Evolutionary conservation across 2,797 vertebrate species (phyloP), one percentile per base, ranked within the genome.

Genomic region (Spheniscus humboldti): DNA sequence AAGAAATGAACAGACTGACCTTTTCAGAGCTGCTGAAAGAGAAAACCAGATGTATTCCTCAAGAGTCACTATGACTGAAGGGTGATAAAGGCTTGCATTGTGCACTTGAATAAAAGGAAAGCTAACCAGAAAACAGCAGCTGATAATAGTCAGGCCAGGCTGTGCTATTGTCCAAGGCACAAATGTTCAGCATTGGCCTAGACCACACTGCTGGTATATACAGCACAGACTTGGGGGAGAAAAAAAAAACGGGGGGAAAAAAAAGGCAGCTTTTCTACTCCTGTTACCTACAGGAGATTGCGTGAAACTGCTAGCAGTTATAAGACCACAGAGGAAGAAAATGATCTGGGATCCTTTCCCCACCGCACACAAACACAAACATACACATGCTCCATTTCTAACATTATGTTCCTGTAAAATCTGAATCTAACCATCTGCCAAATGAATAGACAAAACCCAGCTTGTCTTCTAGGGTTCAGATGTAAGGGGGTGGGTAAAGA

Each of bases 31-130:
- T 93, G 97, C 98, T 98, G 98, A 98, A 98, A 98, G 98, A 97
- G 98, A 98, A 98, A 98, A 98, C 98, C 98, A 98, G 98, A 98
- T 98, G 98, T 98, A 98, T 98, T 98, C 97, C 98, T 98, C 98
- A 98, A 98, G 98, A 98, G 98, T 98, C 98, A 98, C 98, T 98
- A 97, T 98, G 98, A 98, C 98, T 98, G 98, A 98, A 98, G 97
- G 97, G 96, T 97, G 97, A 98, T 98, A 98, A 98, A 98, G 98
- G 98, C 98, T 98, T 94, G 97, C 98, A 98, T 98, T 98, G 98
- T 98, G 97, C 97, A 95, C 97, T 95, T 96, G 96, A 98, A 98
- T 98, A 98, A 98, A 98, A 98, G 97, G 97, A 98, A 98, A 98
- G 98, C 98, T 97, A 98, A 98, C 97, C 98, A 98, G 98, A 98